Conservation (phyloP, 2,113 vertebrate species). For the Sisor rabdophorus region DNA sequence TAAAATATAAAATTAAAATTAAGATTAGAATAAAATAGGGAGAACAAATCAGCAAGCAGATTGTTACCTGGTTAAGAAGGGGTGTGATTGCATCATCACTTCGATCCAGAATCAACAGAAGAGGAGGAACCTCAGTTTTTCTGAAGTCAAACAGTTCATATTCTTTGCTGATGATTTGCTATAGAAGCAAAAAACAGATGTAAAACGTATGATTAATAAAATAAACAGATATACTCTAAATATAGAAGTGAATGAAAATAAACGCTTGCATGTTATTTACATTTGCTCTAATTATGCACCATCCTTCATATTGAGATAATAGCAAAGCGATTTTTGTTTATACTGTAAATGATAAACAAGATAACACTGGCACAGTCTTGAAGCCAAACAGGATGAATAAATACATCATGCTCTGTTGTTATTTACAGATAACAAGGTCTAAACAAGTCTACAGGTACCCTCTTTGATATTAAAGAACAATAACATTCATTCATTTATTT, state of each 20-base stretch:
- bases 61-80: constrained; percentile 70
- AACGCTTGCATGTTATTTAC: background rate
- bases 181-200: constrained; percentile 32
- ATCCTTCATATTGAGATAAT: background rate
- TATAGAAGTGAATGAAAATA: background rate
- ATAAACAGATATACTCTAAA: background rate
- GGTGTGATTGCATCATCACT: constrained; percentile 92
- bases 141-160: constrained; percentile 96
- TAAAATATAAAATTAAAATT: background rate
- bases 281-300: background rate
- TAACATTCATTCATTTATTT: too few relatives aligned
- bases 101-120: constrained; percentile 88
- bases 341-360: background rate
- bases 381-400: background rate
- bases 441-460: too few relatives aligned
- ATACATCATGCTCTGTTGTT: background rate
- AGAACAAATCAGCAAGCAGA: background rate
- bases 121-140: constrained; percentile 89
- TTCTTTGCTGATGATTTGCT: constrained; percentile 97
- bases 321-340: background rate
- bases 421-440: background rate
- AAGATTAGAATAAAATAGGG: background rate
- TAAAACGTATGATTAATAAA: background rate
- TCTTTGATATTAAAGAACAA: too few relatives aligned
- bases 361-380: background rate